A percentile compares a stretch with the other conserved stretches of the same genome.
These are phyloP conservation scores for Colinus virginianus DNA, from an alignment of 2,113 vertebrate genomes.

Conservation along the genomic window DNA sequence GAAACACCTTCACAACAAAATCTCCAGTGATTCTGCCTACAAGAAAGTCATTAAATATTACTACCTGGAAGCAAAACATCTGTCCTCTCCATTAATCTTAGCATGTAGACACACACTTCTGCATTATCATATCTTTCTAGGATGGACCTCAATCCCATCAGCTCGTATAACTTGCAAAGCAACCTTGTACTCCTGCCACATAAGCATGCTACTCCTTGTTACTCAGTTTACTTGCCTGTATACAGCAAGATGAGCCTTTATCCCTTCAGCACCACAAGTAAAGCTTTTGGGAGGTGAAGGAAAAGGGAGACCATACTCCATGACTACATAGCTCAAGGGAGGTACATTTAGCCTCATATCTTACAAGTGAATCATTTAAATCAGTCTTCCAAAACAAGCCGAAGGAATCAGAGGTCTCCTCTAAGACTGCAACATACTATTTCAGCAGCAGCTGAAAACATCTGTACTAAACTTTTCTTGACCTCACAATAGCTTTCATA, in stretches of 20 bases:
- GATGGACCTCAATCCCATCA: not conserved
- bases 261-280: not conserved
- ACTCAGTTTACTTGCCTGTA: not conserved
- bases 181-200: not conserved
- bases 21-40: not conserved
- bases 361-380: not conserved
- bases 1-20: not conserved
- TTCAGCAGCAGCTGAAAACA: not conserved
- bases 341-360: not conserved
- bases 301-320: not conserved
- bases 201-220: not conserved
- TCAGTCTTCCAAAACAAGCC: not conserved
- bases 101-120: not conserved
- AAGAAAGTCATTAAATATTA: not conserved
- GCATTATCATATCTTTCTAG: not conserved
- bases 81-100: not conserved
- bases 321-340: not conserved
- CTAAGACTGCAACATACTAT: not conserved
- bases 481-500: not conserved
- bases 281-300: not conserved
- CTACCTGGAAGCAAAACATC: not conserved
- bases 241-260: not conserved
- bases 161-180: not conserved
- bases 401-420: not conserved
- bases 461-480: not conserved